Conservation (phyloP, 1,140 invertebrate genomes). For the Zelostemma sp. region DNA sequence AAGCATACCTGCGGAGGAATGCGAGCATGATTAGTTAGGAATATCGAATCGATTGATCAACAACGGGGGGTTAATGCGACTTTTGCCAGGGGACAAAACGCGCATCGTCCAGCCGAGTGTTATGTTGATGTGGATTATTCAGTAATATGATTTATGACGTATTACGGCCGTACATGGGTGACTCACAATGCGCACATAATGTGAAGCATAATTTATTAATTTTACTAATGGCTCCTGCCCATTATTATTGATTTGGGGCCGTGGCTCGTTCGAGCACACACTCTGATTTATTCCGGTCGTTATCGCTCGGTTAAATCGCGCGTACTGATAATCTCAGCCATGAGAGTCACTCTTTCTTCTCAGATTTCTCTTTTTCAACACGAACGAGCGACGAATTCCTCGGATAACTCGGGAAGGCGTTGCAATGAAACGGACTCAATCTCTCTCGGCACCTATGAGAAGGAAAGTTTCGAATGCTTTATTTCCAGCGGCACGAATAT, state of each 20-base stretch:
- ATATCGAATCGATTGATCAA: conserved; percentile 42
- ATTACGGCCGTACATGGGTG: conserved; percentile 58
- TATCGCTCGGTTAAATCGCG: conserved; percentile 55
- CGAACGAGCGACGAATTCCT: conserved; percentile 38
- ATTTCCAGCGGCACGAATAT: conserved; percentile 22
- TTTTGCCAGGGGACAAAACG: conserved; percentile 55
- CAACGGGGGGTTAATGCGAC: conserved; percentile 51
- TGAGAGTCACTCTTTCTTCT: conserved; percentile 30
- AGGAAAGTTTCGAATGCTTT: conserved; percentile 32
- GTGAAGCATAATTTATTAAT: conserved; percentile 72
- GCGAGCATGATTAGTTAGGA: conserved; percentile 35
- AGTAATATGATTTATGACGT: conserved; percentile 71
- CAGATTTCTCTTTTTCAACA: conserved; percentile 14
- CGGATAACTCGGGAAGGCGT: conserved; percentile 16
- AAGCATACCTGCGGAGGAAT: conserved; percentile 25
- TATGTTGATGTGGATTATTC: conserved; percentile 70
- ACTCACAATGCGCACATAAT: conserved; percentile 71
- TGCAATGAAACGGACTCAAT: conserved; percentile 26
- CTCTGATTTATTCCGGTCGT: conserved; percentile 56
- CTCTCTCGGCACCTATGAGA: conserved; percentile 8
- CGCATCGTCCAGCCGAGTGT: conserved; percentile 38
- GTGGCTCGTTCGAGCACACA: conserved; percentile 61
- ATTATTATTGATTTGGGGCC: conserved; percentile 71
- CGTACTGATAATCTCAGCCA: conserved; percentile 47
- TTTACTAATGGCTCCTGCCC: conserved; percentile 71